phyloP scores from a whole-genome alignment of 1,140 invertebrate species.

The Achroia grisella region DNA sequence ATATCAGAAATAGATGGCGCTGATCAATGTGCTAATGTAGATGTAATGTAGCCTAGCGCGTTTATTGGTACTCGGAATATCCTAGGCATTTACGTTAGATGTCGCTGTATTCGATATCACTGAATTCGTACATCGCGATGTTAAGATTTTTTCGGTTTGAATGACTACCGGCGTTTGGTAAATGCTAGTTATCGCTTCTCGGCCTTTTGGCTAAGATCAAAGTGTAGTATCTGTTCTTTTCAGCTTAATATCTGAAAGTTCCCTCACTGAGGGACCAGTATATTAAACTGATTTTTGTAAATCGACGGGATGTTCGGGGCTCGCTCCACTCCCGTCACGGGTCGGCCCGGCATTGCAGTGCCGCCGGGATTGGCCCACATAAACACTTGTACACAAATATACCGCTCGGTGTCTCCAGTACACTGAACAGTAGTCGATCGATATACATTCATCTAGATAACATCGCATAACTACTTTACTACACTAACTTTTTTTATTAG shows the following conservation, averaged over 20 bases:
- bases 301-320: conserved; percentile 1
- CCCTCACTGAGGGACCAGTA: conserved; percentile 2
- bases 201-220: conserved; percentile 3
- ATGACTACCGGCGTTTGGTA: background rate
- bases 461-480: no score
- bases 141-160: background rate
- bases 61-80: no score
- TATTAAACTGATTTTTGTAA: conserved; percentile 4
- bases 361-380: conserved; percentile 1
- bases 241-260: conserved; percentile 3
- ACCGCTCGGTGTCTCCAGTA: no score
- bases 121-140: background rate
- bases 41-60: no score
- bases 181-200: background rate
- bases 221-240: conserved; percentile 3
- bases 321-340: conserved; percentile 2
- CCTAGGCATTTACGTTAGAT: no score
- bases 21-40: no score
- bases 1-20: no score
- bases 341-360: conserved; percentile 3
- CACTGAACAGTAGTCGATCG: no score
- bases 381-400: no score
- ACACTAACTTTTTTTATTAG: no score
- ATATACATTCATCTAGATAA: no score
- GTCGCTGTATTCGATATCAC: background rate